Conservation (phyloP, 35 echinoderm and acorn worm genomes). For the Eucidaris tribuloides region DNA sequence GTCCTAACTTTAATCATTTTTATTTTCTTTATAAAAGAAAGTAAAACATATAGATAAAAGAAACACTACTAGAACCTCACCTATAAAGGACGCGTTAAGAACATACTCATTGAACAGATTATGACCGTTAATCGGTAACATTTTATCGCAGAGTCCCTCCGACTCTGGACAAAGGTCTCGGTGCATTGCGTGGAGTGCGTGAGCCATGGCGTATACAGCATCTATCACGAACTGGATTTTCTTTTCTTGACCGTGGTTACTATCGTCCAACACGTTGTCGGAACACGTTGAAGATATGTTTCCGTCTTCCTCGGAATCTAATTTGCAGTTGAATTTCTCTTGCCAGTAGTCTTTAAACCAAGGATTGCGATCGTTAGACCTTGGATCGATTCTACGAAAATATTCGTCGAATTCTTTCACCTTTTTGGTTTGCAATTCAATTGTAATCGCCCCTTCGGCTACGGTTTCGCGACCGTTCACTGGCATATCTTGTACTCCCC, state of each 20-base stretch:
- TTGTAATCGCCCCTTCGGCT: conserved; percentile 92
- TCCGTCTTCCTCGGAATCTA: conserved; percentile 23
- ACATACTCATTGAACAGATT: conserved; percentile 80
- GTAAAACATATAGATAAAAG: too few species aligned
- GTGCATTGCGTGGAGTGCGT: conserved; percentile 80
- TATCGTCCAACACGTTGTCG: conserved; percentile 12
- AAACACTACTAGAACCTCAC: too few species aligned
- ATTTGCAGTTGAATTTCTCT: conserved; percentile 65
- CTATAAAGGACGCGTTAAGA: conserved; percentile 70
- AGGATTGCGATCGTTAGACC: conserved; percentile 68
- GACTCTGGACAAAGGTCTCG: conserved; percentile 48
- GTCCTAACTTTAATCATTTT: too few species aligned
- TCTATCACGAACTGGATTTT: conserved; percentile 98
- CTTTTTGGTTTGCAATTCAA: conserved; percentile 89
- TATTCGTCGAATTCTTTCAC: conserved; percentile 84
- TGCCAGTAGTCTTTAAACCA: conserved; percentile 98
- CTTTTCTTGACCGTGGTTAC: conserved; percentile 79
- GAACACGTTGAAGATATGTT: conserved; percentile 31
- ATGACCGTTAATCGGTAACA: conserved; percentile 75
- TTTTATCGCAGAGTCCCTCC: conserved; percentile 45
- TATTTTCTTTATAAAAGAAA: too few species aligned
- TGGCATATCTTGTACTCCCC: conserved; percentile 91
- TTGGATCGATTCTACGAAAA: conserved; percentile 70
- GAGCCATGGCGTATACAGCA: conserved; percentile 85
- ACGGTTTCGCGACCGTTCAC: conserved; percentile 67